A percentile compares a stretch with the other conserved stretches of the same genome.
These are phyloP conservation scores for Eulemur rufifrons DNA, from an alignment of 2,113 vertebrate species.

Conservation along the genomic window DNA sequence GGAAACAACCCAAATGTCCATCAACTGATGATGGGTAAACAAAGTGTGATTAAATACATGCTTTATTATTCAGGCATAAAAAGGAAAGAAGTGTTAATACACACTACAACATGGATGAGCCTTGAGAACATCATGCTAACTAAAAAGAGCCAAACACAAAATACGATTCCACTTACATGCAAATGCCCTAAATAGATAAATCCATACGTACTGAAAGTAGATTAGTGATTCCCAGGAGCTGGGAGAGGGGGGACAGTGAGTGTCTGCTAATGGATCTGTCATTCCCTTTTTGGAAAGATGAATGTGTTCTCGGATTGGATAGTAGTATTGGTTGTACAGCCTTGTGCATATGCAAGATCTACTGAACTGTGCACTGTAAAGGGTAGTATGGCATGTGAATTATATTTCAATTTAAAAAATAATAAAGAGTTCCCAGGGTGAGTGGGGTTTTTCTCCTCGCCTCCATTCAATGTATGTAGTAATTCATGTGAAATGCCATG, in stretches of 20 bases:
- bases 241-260: not conserved
- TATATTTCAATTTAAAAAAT: not conserved
- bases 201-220: not conserved
- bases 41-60: not conserved
- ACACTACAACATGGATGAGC: not conserved
- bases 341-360: not conserved
- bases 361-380: not conserved
- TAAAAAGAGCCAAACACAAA: not conserved
- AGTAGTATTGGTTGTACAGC: not conserved
- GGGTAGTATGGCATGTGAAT: not conserved
- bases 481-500: not conserved
- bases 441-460: not conserved
- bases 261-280: not conserved
- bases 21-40: not conserved
- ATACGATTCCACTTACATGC: not conserved
- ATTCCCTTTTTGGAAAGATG: not conserved
- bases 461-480: not conserved
- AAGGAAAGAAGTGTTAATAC: not conserved
- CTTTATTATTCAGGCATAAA: not conserved
- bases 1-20: not conserved
- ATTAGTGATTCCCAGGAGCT: not conserved
- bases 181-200: not conserved
- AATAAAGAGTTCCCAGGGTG: not conserved
- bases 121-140: not conserved
- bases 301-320: not conserved